Evolutionary conservation across 2,113 vertebrate species (phyloP).

Genomic region (Toxotes chatareus): DNA sequence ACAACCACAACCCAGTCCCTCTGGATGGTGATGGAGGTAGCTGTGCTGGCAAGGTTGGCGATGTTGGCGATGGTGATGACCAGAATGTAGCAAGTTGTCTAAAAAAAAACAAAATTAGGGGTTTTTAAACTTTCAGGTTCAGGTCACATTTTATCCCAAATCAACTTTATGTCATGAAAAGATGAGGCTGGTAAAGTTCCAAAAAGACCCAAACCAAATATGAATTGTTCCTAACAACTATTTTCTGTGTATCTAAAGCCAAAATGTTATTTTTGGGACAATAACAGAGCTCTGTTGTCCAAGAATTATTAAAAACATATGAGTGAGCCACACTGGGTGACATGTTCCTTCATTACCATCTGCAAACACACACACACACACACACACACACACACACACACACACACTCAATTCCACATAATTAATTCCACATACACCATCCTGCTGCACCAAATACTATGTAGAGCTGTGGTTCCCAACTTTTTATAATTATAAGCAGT

Average conservation of each 20-base stretch:
- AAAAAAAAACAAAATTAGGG: conserved; percentile 16
- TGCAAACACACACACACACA: background rate
- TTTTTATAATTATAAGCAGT: too few species aligned
- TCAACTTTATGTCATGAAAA: too few species aligned
- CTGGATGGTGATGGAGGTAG: conserved; percentile 96
- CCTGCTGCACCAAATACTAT: background rate
- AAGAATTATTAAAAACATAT: too few species aligned
- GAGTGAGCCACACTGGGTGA: too few species aligned
- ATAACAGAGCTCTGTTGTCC: background rate
- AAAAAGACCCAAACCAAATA: background rate
- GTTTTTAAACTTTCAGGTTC: background rate
- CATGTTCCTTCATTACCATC: too few species aligned
- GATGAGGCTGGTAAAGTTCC: too few species aligned
- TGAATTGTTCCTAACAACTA: background rate
- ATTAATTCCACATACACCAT: background rate
- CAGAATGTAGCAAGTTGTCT: conserved; percentile 95
- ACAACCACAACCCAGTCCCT: conserved; percentile 99
- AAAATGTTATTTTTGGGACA: too few species aligned
- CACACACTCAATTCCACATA: too few species aligned
- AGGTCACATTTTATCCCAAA: background rate
- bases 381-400: too few species aligned
- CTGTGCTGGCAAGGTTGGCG: conserved; percentile 97
- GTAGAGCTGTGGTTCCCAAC: too few species aligned
- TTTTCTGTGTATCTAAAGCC: too few species aligned
- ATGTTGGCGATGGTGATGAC: conserved; percentile 97